Base-by-base conservation (phyloP, 2,797 vertebrate species). In the Melanotaenia pygmaea region DNA sequence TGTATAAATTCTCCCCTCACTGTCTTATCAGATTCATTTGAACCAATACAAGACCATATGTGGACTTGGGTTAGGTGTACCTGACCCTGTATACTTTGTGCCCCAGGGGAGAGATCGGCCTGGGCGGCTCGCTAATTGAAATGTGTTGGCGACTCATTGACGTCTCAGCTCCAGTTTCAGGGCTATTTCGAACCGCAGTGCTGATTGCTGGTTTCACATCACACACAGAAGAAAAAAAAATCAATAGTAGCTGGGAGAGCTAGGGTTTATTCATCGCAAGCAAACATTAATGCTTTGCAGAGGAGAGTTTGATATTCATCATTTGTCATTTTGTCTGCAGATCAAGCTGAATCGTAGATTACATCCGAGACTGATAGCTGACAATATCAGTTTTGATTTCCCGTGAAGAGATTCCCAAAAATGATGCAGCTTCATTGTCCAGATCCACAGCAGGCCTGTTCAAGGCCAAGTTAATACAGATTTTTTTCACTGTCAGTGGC, bases 91-190 rank as follows among this genome's bases (percentile, higher is more conserved):
- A 90, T 86, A 89, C 92, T 90, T 64, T 83, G 79, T 87, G 94
- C 93, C 94, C 90, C 92, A 26, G 91, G 95, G 94, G 94, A 95
- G 91, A 93, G 90, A 95, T 94, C 90, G 91, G 91, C 93, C 89
- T 71, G 93, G 94, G 93, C 92, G 94, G 95, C 94, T 89, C 79
- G 87, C 93, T 96, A 96, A 96, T 96, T 96, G 96, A 96, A 95
- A 95, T 93, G 95, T 96, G 96, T 94, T 94, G 94, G 95, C 95
- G 94, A 94, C 95, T 95, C 94, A 90, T 95, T 93, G 93, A 94
- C 93, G 94, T 93, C 95, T 94, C 88, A 78, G 93, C 95, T 96
- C 93, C 89, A 81, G 93, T 95, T 95, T 95, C 94, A 94, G 93
- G 90, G 94, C 94, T 94, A 92, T 96, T 95, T 95, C 91, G 92